phyloP scores from a whole-genome alignment of 2,113 vertebrate genomes.

The Takifugu flavidus region DNA sequence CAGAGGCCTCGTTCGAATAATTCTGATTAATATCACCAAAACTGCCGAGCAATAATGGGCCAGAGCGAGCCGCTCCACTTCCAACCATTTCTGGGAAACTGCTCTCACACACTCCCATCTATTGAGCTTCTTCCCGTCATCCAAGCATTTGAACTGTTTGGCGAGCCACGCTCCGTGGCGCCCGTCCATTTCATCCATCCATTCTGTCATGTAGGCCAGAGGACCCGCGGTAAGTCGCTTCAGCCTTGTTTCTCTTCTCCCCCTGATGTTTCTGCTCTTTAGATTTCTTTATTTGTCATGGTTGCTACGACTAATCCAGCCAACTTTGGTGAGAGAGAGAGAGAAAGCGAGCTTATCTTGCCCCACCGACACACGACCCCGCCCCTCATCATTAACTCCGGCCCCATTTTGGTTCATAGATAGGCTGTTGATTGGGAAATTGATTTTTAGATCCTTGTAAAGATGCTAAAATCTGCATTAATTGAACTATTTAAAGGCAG shows the following conservation, averaged over 20 bases:
- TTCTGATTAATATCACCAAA: neutral
- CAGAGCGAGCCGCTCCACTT: no score
- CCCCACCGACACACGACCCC: neutral
- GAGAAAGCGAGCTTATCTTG: constrained; percentile 15
- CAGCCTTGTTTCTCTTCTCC: constrained; percentile 30
- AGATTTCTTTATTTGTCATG: constrained; percentile 19
- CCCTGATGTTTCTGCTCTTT: constrained; percentile 14
- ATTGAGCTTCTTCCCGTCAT: constrained; percentile 22
- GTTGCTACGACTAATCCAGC: constrained; percentile 7
- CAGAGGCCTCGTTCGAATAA: neutral
- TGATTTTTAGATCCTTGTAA: no score
- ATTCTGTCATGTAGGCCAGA: constrained; percentile 46
- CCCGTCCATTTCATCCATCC: constrained; percentile 48
- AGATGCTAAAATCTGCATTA: neutral
- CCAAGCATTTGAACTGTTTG: constrained; percentile 30
- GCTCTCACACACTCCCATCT: constrained; percentile 18
- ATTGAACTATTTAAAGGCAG: neutral
- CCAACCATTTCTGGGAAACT: no score
- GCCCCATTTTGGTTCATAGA: constrained; percentile 10
- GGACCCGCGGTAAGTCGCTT: constrained; percentile 62
- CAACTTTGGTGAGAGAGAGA: constrained; percentile 9
- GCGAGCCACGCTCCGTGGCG: constrained; percentile 29
- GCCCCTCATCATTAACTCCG: constrained; percentile 4
- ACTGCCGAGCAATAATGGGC: neutral
- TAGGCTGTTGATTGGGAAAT: neutral